Conservation (phyloP, 1,140 invertebrate species). For the Drosophila yakuba region DNA sequence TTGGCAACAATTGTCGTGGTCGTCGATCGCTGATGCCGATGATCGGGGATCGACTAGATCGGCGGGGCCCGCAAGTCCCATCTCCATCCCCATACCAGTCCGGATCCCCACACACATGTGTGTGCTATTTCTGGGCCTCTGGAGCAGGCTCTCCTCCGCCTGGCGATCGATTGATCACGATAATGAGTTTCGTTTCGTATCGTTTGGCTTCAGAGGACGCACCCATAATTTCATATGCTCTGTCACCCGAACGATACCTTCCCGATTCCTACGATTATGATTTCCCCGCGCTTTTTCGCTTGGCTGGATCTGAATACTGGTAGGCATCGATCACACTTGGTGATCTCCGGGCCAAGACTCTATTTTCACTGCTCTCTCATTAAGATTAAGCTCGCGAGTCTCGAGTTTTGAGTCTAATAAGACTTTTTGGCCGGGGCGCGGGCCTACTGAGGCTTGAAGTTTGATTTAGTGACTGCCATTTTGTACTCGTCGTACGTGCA, state of each 20-base stretch:
- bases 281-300: conserved; percentile 49
- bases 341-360: conserved; percentile 44
- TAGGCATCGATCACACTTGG: conserved; percentile 51
- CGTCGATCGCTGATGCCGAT: conserved; percentile 49
- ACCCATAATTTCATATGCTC: conserved; percentile 69
- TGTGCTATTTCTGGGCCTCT: conserved; percentile 21
- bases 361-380: conserved; percentile 67
- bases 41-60: conserved; percentile 25
- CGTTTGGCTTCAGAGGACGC: conserved; percentile 56
- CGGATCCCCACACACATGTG: conserved; percentile 45
- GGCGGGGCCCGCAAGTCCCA: conserved; percentile 31
- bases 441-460: conserved; percentile 50
- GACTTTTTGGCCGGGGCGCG: conserved; percentile 46
- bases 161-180: conserved; percentile 82
- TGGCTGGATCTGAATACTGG: conserved; percentile 4
- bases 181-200: conserved; percentile 76
- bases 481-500: conserved; percentile 65
- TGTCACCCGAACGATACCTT: conserved; percentile 44
- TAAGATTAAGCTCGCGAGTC: conserved; percentile 61
- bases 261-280: conserved; percentile 26
- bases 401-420: conserved; percentile 58
- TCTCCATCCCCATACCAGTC: conserved; percentile 32
- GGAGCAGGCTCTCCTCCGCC: conserved; percentile 43
- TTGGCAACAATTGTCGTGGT: conserved; percentile 84
- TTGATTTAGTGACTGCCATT: conserved; percentile 82